Evolutionary conservation across 2,888 invertebrate genomes (phyloP), one percentile per base, ranked within the genome.

Genomic region (Drosophila peninsularis): DNA sequence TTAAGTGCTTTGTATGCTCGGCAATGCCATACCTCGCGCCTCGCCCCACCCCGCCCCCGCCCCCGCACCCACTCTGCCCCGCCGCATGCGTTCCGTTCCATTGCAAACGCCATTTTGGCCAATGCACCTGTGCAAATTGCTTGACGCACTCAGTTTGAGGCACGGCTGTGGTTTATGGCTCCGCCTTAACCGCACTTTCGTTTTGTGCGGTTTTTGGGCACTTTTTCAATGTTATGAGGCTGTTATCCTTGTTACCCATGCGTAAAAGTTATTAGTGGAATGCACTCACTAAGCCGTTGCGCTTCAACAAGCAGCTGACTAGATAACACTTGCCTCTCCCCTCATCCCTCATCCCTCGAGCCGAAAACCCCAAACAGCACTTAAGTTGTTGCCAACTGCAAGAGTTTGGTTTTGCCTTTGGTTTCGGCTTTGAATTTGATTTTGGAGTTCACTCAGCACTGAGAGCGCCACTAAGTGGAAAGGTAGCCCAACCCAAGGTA

Each of bases 191-290:
- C 70, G 74, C 80, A 82, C 77, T 84, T 74, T 84, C 73, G 69
- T 75, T 78, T 71, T 65, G 76, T 83, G 81, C 74, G 84, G 82
- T 71, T 87, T 82, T 81, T 30, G 65, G 71, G 39, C 68, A 56
- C 65, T 81, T 86, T 77, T 82, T 71, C 69, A 69, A 66, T 69
- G 66, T 50, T 73, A 67, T 57, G 62, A 69, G 69, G 71, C 44
- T 56, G 55, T 79, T 76, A 65, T 64, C 60, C 71, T 55, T 72
- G 86, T 66, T 76, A 84, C 54, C 77, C 86, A 78, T 82, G 83
- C 78, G 88, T 78, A 86, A 86, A 88, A 84, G 83, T 84, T 88
- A 86, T 88, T 86, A 88, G 71, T 82, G 67, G 75, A 75, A 78
- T 88, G 80, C 83, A 83, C 83, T 69, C 58, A 67, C 62, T 54